Conservation (phyloP, 2,113 vertebrate genomes). For the Scortum barcoo region DNA sequence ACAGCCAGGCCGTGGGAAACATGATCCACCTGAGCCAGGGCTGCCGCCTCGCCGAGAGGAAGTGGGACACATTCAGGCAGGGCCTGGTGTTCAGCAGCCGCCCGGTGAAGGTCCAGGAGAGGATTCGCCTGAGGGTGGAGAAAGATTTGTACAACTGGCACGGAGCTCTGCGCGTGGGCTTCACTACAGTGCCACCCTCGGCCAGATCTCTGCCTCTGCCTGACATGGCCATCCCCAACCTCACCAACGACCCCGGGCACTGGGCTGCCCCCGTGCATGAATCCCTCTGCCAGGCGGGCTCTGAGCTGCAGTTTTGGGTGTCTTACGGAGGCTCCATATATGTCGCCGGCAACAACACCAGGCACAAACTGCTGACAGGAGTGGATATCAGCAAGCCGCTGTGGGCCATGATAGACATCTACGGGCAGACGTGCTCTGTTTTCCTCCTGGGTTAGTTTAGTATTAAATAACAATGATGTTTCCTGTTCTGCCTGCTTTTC, state of each 20-base stretch:
- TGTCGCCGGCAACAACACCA: not conserved
- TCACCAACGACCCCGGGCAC: slow-evolving; percentile 77
- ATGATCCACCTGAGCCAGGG: slow-evolving; percentile 76
- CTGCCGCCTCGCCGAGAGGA: slow-evolving; percentile 65
- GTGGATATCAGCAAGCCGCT: slow-evolving; percentile 74
- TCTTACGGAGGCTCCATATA: slow-evolving; percentile 68
- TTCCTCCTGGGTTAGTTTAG: slow-evolving; percentile 83
- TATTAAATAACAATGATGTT: not conserved
- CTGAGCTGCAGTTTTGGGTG: slow-evolving; percentile 87
- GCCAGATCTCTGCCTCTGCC: slow-evolving; percentile 79
- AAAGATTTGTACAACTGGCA: slow-evolving; percentile 60
- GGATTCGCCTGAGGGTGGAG: slow-evolving; percentile 80
- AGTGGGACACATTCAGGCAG: slow-evolving; percentile 72
- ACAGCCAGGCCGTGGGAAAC: slow-evolving; percentile 76
- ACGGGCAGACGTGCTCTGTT: slow-evolving; percentile 86
- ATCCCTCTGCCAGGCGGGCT: slow-evolving; percentile 39
- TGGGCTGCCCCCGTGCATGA: slow-evolving; percentile 79
- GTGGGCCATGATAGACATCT: slow-evolving; percentile 91
- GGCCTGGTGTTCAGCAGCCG: slow-evolving; percentile 89
- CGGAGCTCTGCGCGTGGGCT: slow-evolving; percentile 88
- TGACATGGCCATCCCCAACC: slow-evolving; percentile 83
- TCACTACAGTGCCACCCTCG: slow-evolving; percentile 84
- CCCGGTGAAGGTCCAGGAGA: slow-evolving; percentile 76
- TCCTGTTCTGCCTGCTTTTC: not conserved
- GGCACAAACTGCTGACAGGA: slow-evolving; percentile 36